A percentile compares a stretch with the other conserved stretches of the same genome.
These are phyloP conservation scores for Campoplex nolae DNA, from an alignment of 2,888 invertebrate genomes.

Conservation along the genomic window DNA sequence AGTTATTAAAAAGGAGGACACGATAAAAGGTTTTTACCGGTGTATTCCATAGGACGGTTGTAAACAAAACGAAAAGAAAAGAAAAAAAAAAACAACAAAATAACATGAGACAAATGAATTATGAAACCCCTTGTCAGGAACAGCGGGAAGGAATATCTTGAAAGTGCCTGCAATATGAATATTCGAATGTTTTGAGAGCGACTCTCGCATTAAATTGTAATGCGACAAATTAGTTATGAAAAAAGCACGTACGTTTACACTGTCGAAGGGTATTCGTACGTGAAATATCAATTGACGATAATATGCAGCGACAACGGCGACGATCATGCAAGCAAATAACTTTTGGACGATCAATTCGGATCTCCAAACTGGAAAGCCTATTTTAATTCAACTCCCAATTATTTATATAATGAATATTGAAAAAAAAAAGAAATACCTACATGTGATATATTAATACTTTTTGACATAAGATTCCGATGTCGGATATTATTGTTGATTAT, in stretches of 20 bases:
- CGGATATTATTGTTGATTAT: slow-evolving; percentile 76
- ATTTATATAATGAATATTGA: slow-evolving; percentile 77
- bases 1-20: slow-evolving; percentile 11
- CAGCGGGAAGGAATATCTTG: slow-evolving; percentile 64
- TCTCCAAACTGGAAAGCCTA: slow-evolving; percentile 61
- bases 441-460: slow-evolving; percentile 80
- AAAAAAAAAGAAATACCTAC: slow-evolving; percentile 75
- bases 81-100: background rate
- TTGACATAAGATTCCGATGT: slow-evolving; percentile 77
- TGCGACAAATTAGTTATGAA: slow-evolving; percentile 12
- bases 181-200: slow-evolving; percentile 37
- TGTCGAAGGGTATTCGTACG: background rate
- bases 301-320: slow-evolving; percentile 28
- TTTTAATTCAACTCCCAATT: slow-evolving; percentile 79
- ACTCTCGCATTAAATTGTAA: slow-evolving; percentile 19
- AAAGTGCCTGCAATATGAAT: slow-evolving; percentile 68
- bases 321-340: background rate
- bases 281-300: slow-evolving; percentile 32
- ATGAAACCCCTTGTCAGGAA: slow-evolving; percentile 46
- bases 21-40: slow-evolving; percentile 5
- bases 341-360: slow-evolving; percentile 42
- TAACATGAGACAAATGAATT: slow-evolving; percentile 8
- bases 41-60: background rate
- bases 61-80: slow-evolving; percentile 24
- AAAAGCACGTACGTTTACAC: background rate